Conservation (phyloP, 1,140 invertebrate species). For the Gerris buenoi region DNA sequence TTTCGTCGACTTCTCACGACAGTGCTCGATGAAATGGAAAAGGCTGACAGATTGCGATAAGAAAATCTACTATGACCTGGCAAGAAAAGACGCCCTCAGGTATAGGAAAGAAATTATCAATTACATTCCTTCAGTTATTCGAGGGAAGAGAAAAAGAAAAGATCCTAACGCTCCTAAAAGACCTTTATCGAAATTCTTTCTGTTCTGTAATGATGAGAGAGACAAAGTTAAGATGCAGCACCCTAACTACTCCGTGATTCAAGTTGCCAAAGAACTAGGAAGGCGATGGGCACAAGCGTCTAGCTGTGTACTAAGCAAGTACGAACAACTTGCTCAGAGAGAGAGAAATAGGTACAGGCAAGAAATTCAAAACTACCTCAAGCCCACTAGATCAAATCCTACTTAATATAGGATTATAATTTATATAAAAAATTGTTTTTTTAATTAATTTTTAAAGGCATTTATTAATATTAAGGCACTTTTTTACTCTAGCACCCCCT, state of each 20-base stretch:
- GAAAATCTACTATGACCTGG: neutral
- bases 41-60: neutral
- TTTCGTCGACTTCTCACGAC: constrained; percentile 98
- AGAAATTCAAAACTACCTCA: no score
- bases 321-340: neutral
- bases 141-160: neutral
- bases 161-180: neutral
- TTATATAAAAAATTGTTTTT: no score
- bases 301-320: neutral
- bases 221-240: neutral
- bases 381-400: no score
- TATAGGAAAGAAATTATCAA: no score
- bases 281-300: neutral
- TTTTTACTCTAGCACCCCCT: no score
- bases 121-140: no score
- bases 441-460: no score
- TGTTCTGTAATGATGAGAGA: neutral
- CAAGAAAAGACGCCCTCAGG: neutral
- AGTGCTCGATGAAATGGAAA: constrained; percentile 99
- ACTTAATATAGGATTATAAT: no score
- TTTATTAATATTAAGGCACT: no score
- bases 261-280: neutral
- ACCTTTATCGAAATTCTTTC: neutral
- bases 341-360: neutral
- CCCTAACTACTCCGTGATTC: neutral